Base-by-base conservation (phyloP, 2,797 vertebrate species). In the Rhadinocentrus ornatus region DNA sequence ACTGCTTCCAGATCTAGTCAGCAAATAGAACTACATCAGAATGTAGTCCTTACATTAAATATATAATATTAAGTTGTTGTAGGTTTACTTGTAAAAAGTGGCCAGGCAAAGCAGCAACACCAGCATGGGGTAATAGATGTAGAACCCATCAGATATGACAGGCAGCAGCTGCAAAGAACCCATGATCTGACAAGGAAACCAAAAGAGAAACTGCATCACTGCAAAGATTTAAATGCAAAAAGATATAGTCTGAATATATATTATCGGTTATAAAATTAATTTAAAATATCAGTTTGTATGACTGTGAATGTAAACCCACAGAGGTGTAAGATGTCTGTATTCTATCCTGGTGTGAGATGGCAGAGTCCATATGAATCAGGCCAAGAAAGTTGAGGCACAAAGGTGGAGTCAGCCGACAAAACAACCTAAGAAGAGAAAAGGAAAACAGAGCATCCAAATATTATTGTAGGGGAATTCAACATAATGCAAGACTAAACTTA, bases 61-160 rank as follows among this genome's bases (percentile, higher is more conserved):
- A 8, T 1, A 46, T 46, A 20, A 46, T 20, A 46, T 2, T 20
- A 3, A 46, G 31, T 50, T 69, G 4, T 62, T 66, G 22, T 22
- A 16, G 16, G 7, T 88, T 92, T 89, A 98, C 97, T 95, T 98
- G 84, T 96, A 98, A 81, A 96, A 97, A 1, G 97, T 98, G 60
- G 97, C 96, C 78, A 98, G 95, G 85, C 97, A 99, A 54, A 98
- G 96, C 88, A 99, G 93, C 68, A 99, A 92, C 18, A 98, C 95
- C 79, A 99, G 91, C 96, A 99, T 98, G 44, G 97, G 97, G 78
- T 98, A 99, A 84, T 99, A 99, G 78, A 99, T 97, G 86, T 99
- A 98, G 90, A 99, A 98, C 2, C 96, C 97, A 86, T 98, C 95
- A 67, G 97, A 97, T 83, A 99, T 96, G 78, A 98, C 96, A 29